Evolutionary conservation across 2,888 invertebrate species (phyloP), one percentile per base, ranked within the genome.

Genomic region (Drosophila phalerata): DNA sequence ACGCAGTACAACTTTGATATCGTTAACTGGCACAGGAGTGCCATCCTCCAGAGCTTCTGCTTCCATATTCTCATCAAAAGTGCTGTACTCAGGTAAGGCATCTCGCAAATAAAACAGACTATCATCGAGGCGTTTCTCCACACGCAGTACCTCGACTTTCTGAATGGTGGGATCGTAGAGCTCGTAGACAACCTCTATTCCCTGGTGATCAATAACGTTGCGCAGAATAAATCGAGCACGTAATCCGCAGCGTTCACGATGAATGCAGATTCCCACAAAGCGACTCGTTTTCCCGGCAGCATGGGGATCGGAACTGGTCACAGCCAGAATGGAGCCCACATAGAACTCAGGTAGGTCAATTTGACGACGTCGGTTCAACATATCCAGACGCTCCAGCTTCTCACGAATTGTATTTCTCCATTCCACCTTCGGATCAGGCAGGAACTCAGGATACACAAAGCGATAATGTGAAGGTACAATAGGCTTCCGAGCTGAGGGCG

Each of bases 341-440:
- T 99, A 99, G 94, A 99, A 99, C 92, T 99, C 99, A 0, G 99
- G 99, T 75, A 99, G 96, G 90, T 97, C 96, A 73, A 99, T 94
- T 71, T 96, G 94, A 4, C 83, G 85, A 0, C 93, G 90, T 65
- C 99, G 94, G 66, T 95, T 95, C 32, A 99, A 91, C 99, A 99
- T 99, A 91, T 99, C 99, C 70, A 94, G 93, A 68, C 99, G 94
- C 91, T 99, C 99, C 15, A 99, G 92, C 91, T 96, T 97, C 91
- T 99, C 99, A 61, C 96, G 93, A 0, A 98, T 92, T 10, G 93
- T 90, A 93, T 99, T 98, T 66, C 99, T 94, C 93, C 95, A 95
- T 88, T 95, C 93, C 1, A 95, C 93, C 81, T 96, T 95, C 0
- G 98, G 97, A 91, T 97, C 96, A 0, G 99, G 98, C 57, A 99